Percentiles rank a stretch among this genome's conserved stretches.
Conservation (phyloP, 2,888 invertebrate genomes). For the Theretra japonica region DNA sequence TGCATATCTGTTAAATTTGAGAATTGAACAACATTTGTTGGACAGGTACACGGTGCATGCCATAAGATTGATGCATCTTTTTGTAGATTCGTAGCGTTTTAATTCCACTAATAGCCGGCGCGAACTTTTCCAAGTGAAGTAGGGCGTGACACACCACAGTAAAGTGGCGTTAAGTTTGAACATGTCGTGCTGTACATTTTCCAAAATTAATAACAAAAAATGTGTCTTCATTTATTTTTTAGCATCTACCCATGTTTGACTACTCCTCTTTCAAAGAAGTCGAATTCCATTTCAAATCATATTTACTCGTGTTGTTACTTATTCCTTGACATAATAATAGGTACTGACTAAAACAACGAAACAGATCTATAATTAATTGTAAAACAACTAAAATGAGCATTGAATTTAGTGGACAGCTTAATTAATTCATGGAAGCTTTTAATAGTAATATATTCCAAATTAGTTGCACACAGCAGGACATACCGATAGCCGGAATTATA, state of each 20-base stretch:
- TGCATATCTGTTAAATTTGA: neutral
- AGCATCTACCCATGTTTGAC: no score
- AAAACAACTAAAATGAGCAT: neutral
- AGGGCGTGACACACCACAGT: conserved; percentile 71
- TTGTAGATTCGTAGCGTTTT: conserved; percentile 75
- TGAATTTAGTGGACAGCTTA: neutral
- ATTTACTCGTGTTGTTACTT: no score
- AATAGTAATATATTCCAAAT: neutral
- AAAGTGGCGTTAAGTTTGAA: conserved; percentile 63
- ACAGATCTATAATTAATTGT: neutral
- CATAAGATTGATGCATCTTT: conserved; percentile 65
- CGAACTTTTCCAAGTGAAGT: conserved; percentile 73
- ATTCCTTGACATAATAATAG: no score
- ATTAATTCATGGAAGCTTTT: neutral
- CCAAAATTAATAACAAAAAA: conserved; percentile 15
- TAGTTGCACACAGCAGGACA: neutral
- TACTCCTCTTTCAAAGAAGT: no score
- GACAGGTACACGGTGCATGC: conserved; percentile 34
- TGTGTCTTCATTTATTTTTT: neutral
- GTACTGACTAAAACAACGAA: no score
- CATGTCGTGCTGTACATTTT: conserved; percentile 36
- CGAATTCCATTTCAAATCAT: no score
- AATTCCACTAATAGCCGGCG: conserved; percentile 81
- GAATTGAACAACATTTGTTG: conserved; percentile 30
- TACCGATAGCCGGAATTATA: no score